phyloP scores from a whole-genome alignment of 1,140 invertebrate species.

The Muscidifurax raptorellus region DNA sequence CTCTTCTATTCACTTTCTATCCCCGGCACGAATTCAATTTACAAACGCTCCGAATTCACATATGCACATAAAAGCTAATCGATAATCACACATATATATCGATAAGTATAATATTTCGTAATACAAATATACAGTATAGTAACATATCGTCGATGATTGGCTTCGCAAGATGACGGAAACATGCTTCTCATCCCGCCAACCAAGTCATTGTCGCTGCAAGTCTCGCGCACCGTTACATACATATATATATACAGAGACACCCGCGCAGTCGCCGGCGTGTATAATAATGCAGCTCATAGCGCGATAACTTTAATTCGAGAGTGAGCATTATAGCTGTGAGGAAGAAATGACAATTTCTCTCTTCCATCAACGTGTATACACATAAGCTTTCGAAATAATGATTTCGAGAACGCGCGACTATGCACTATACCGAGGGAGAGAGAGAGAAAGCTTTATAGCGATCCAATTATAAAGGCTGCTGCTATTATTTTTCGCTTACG shows the following conservation, averaged over 20 bases:
- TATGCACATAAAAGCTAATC: too few species aligned
- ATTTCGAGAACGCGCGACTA: conserved; percentile 7
- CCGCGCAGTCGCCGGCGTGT: neutral
- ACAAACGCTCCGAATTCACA: neutral
- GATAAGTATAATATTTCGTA: too few species aligned
- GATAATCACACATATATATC: too few species aligned
- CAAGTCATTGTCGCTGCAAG: neutral
- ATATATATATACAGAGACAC: neutral
- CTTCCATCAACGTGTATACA: neutral
- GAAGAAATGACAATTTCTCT: neutral
- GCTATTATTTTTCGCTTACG: conserved; percentile 43
- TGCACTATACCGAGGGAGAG: too few species aligned
- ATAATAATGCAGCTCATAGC: neutral
- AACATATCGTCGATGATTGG: too few species aligned
- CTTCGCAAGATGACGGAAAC: too few species aligned
- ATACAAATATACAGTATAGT: too few species aligned
- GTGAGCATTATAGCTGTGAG: neutral
- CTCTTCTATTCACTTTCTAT: conserved; percentile 25
- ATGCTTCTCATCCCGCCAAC: neutral
- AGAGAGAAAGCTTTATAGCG: neutral
- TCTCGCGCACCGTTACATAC: neutral
- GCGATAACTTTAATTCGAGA: neutral
- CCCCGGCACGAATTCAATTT: neutral
- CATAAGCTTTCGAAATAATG: conserved; percentile 34
- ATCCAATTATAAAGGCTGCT: conserved; percentile 45